phyloP scores from a whole-genome alignment of 2,113 vertebrate species.

The Limanda limanda region DNA sequence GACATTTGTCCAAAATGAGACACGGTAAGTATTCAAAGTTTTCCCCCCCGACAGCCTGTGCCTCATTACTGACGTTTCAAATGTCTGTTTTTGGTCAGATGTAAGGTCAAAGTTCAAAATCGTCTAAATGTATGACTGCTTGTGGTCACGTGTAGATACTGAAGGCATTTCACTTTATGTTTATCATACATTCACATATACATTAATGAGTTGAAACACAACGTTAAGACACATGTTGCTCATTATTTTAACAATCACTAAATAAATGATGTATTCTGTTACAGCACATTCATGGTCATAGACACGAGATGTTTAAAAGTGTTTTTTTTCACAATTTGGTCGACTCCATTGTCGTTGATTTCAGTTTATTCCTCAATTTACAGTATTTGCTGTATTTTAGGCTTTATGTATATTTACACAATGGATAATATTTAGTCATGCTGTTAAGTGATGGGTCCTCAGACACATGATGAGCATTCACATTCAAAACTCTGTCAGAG shows the following conservation, averaged over 20 bases:
- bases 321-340: constrained; percentile 31
- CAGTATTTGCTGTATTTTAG: constrained; percentile 2
- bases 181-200: constrained; percentile 59
- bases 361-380: constrained; percentile 16
- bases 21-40: background rate
- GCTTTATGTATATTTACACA: constrained; percentile 57
- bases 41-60: background rate
- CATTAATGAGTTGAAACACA: constrained; percentile 42
- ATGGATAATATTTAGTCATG: constrained; percentile 51
- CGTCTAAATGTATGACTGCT: constrained; percentile 24
- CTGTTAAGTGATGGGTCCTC: constrained; percentile 36
- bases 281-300: constrained; percentile 38
- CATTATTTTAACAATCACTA: constrained; percentile 10
- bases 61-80: constrained; percentile 26
- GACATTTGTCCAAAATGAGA: constrained; percentile 37
- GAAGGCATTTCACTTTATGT: constrained; percentile 48
- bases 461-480: constrained; percentile 35
- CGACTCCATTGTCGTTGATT: constrained; percentile 10
- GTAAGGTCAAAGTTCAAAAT: constrained; percentile 26
- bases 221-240: constrained; percentile 45
- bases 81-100: constrained; percentile 24
- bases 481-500: constrained; percentile 55
- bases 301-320: constrained; percentile 3
- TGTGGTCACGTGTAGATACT: constrained; percentile 22
- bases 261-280: constrained; percentile 18